Conservation (phyloP, 2,113 vertebrate genomes). For the Vicugna pacos region DNA sequence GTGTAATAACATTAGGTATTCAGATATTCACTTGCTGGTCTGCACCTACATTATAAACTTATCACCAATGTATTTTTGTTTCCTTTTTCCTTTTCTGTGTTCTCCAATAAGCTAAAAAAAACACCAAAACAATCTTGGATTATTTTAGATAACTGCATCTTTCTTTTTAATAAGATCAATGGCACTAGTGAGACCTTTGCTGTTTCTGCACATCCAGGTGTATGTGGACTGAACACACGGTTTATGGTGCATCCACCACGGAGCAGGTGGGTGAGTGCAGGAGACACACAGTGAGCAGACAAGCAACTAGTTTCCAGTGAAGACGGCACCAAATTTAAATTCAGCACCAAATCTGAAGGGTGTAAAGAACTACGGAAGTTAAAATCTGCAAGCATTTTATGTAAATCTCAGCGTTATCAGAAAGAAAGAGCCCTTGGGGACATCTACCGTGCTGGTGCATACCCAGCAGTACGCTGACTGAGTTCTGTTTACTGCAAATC, state of each 20-base stretch:
- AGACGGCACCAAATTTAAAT: background rate
- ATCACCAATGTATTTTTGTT: background rate
- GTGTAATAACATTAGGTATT: slow-evolving; percentile 4
- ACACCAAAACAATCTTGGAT: background rate
- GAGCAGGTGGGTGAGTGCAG: background rate
- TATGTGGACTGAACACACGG: background rate
- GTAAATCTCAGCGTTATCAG: background rate
- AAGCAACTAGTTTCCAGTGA: slow-evolving; percentile 12
- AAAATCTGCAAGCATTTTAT: background rate
- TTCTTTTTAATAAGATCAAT: background rate
- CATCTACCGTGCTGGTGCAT: background rate
- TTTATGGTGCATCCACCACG: background rate
- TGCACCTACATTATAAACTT: slow-evolving; percentile 39
- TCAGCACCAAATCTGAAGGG: background rate
- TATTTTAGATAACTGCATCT: background rate
- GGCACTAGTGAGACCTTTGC: background rate
- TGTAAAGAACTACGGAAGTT: background rate
- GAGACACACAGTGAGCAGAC: background rate
- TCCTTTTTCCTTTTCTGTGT: slow-evolving; percentile 40
- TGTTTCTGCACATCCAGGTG: slow-evolving; percentile 14
- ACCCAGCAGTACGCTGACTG: too few species aligned
- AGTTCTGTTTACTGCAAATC: background rate
- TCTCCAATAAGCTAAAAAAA: slow-evolving; percentile 8
- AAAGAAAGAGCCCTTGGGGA: background rate
- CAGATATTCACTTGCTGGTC: slow-evolving; percentile 13